Evolutionary conservation across 2,797 vertebrate genomes (phyloP).

Genomic region (Carapus acus): DNA sequence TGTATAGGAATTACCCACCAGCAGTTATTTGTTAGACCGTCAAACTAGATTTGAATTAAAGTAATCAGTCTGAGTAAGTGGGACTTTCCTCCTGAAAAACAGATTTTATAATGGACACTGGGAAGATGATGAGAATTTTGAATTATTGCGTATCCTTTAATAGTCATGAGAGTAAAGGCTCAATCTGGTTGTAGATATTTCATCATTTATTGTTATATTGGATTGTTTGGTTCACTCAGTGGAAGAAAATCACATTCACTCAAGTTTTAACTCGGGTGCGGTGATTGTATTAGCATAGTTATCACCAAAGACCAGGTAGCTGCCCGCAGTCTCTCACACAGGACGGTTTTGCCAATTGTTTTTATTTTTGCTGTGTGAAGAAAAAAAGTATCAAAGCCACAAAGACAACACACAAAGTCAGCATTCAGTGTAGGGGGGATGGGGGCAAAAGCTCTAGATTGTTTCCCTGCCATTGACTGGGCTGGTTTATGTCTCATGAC

Average conservation of each 20-base stretch:
- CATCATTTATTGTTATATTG: too few relatives aligned
- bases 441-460: slow-evolving; percentile 52
- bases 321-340: slow-evolving; percentile 21
- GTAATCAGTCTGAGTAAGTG: not conserved
- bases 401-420: slow-evolving; percentile 32
- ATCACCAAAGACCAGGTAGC: slow-evolving; percentile 32
- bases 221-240: too few relatives aligned
- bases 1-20: slow-evolving; percentile 10
- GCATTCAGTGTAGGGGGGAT: slow-evolving; percentile 23
- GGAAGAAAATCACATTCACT: too few relatives aligned
- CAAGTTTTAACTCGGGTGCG: slow-evolving; percentile 28
- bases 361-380: slow-evolving; percentile 31
- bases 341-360: slow-evolving; percentile 29
- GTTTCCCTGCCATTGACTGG: slow-evolving; percentile 57
- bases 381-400: slow-evolving; percentile 9
- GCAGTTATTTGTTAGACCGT: slow-evolving; percentile 13
- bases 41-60: slow-evolving; percentile 1
- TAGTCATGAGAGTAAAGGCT: too few relatives aligned
- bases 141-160: too few relatives aligned
- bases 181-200: too few relatives aligned
- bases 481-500: slow-evolving; percentile 66
- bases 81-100: not conserved
- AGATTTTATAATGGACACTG: too few relatives aligned
- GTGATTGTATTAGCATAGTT: slow-evolving; percentile 25
- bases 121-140: too few relatives aligned